phyloP scores from a whole-genome alignment of 2,797 vertebrate species.

The Hyperoplus immaculatus region DNA sequence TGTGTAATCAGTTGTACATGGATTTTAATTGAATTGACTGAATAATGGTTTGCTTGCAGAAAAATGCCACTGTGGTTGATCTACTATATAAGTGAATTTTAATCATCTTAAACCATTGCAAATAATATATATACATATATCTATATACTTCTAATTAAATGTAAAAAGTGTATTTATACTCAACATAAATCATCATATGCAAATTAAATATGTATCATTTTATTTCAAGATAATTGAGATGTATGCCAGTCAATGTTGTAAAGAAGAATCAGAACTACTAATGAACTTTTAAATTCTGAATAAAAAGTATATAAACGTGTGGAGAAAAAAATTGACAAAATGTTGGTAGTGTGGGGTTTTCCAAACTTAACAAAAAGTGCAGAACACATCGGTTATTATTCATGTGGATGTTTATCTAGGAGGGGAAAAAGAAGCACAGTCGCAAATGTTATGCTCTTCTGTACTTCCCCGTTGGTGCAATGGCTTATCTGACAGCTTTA shows the following conservation, averaged over 20 bases:
- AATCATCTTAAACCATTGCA: not conserved
- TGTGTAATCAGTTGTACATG: not conserved
- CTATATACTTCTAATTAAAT: not conserved
- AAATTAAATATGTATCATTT: not conserved
- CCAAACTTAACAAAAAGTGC: not conserved
- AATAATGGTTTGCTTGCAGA: conserved; percentile 1
- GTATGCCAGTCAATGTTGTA: not conserved
- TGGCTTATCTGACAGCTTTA: conserved; percentile 6
- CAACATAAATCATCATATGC: not conserved
- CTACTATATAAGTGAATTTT: not conserved
- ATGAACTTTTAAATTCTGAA: not conserved
- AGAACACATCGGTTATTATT: not conserved
- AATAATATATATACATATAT: not conserved
- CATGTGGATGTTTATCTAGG: not conserved
- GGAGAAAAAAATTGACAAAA: not conserved
- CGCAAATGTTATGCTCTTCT: conserved; percentile 20
- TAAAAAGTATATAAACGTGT: too few relatives aligned
- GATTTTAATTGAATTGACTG: not conserved
- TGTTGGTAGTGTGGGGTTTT: not conserved
- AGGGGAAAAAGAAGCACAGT: conserved; percentile 17
- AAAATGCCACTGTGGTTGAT: not conserved
- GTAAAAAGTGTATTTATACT: not conserved
- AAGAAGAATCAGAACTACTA: not conserved
- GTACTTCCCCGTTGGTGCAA: not conserved
- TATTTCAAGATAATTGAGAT: not conserved